A percentile compares a stretch with the other conserved stretches of the same genome.
phyloP scores from a whole-genome alignment of 2,113 vertebrate species.

The Sminthopsis crassicaudata region DNA sequence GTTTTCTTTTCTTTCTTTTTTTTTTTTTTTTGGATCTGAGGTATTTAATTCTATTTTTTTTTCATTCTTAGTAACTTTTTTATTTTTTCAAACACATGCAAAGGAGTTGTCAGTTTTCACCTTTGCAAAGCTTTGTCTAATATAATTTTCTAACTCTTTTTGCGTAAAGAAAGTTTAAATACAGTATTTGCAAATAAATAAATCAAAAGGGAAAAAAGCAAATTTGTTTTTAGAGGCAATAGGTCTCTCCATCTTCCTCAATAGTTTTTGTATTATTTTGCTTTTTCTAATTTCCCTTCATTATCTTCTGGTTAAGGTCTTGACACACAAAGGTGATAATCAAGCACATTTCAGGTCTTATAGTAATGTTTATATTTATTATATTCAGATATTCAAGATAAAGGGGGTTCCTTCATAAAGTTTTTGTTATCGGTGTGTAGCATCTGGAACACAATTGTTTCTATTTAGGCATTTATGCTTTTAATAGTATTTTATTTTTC shows the following conservation, averaged over 20 bases:
- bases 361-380: conserved; percentile 77
- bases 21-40: no score
- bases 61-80: no score
- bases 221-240: conserved; percentile 44
- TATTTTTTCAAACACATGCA: no score
- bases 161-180: conserved; percentile 35
- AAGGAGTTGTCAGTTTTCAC: no score
- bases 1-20: background rate
- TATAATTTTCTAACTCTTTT: background rate
- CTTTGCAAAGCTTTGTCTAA: background rate
- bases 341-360: conserved; percentile 62
- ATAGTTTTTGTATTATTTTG: conserved; percentile 25
- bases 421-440: conserved; percentile 69
- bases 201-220: background rate
- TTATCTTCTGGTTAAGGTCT: conserved; percentile 24
- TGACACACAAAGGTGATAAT: conserved; percentile 44
- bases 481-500: no score
- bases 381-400: conserved; percentile 76
- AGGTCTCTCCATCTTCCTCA: background rate
- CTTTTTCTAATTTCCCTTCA: conserved; percentile 18
- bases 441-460: conserved; percentile 79
- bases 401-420: conserved; percentile 62
- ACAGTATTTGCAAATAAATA: background rate
- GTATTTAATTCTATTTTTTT: no score
- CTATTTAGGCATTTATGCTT: conserved; percentile 9